Percentiles rank a stretch among this genome's conserved stretches.
Conservation (phyloP, 2,888 invertebrate genomes). For the Drosophila macrospina region DNA sequence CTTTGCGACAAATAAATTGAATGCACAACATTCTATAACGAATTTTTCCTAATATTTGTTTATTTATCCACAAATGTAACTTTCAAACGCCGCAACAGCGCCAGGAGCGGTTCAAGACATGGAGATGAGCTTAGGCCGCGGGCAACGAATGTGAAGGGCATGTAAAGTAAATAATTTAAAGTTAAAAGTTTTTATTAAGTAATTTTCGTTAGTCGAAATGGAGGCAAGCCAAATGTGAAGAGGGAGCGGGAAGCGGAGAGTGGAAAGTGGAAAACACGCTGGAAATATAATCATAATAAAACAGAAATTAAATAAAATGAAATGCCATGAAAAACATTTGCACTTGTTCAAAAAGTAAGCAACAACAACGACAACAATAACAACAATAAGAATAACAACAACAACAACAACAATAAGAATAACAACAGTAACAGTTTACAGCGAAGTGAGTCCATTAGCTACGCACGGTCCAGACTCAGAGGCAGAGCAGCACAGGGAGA, state of each 20-base stretch:
- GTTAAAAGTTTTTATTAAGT: conserved; percentile 41
- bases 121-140: not conserved
- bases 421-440: conserved; percentile 53
- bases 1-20: too few species aligned
- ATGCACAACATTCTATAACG: too few species aligned
- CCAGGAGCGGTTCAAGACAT: not conserved
- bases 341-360: conserved; percentile 75
- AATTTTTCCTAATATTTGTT: not conserved
- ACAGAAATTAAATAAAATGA: conserved; percentile 77
- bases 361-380: conserved; percentile 36
- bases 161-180: conserved; percentile 25
- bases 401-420: conserved; percentile 12
- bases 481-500: not conserved
- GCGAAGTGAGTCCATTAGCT: conserved; percentile 65
- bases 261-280: conserved; percentile 21
- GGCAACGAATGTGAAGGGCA: not conserved
- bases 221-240: not conserved
- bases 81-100: not conserved
- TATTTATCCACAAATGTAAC: not conserved
- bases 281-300: conserved; percentile 79
- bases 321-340: conserved; percentile 74
- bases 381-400: conserved; percentile 29
- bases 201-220: conserved; percentile 35
- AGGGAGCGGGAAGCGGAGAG: not conserved
- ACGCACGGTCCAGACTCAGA: conserved; percentile 28